Conservation (phyloP, 2,797 vertebrate genomes). For the Macroramphosus scolopax region DNA sequence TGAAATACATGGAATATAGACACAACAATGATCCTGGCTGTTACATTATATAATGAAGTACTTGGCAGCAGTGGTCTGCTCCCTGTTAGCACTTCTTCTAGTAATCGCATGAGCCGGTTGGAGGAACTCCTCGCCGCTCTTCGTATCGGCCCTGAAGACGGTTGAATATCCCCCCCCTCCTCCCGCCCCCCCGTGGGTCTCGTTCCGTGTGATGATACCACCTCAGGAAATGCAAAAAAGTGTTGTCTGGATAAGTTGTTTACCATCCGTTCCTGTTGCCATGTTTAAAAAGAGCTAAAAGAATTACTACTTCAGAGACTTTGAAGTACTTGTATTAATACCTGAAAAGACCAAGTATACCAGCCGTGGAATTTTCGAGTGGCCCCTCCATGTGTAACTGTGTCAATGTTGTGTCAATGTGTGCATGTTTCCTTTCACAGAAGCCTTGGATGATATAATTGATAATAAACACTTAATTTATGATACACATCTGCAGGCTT, state of each 20-base stretch:
- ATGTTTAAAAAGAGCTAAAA: constrained; percentile 1
- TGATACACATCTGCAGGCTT: constrained; percentile 7
- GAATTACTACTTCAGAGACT: constrained; percentile 3
- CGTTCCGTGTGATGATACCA: constrained; percentile 23
- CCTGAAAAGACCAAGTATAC: constrained; percentile 6
- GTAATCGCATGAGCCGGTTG: constrained; percentile 23
- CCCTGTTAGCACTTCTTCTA: constrained; percentile 6
- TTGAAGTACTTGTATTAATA: constrained; percentile 7
- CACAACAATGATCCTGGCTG: no score
- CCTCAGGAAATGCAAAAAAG: constrained; percentile 45
- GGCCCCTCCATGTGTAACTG: constrained; percentile 10
- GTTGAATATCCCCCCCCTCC: constrained; percentile 35
- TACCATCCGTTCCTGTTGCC: background rate
- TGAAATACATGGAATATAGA: constrained; percentile 29
- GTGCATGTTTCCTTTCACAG: constrained; percentile 25
- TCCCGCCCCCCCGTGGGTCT: constrained; percentile 4
- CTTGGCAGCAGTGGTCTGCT: no score
- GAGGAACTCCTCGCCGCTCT: constrained; percentile 25
- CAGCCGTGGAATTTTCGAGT: constrained; percentile 3
- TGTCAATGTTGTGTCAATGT: constrained; percentile 26
- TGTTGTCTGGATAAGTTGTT: constrained; percentile 16
- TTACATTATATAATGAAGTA: no score
- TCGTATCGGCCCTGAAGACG: constrained; percentile 8
- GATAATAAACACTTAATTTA: constrained; percentile 32
- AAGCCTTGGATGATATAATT: constrained; percentile 16